Conservation (phyloP, 2,888 invertebrate genomes). For the Nasonia oneida region DNA sequence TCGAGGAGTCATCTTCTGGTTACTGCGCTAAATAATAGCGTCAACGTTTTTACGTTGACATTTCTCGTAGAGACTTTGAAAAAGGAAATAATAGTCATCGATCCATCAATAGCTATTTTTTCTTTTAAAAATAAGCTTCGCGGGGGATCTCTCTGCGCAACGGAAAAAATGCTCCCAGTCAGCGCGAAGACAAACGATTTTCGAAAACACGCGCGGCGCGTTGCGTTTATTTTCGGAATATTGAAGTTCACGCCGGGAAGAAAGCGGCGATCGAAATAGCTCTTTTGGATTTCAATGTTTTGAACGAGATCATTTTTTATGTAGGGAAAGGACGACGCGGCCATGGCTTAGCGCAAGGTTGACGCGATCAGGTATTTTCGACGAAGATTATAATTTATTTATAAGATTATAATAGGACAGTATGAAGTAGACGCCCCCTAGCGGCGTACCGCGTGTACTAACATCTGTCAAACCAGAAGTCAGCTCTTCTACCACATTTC, state of each 20-base stretch:
- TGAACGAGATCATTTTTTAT: slow-evolving; percentile 9
- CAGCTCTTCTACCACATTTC: too few relatives aligned
- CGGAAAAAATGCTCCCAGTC: neutral
- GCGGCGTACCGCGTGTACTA: too few relatives aligned
- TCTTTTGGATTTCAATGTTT: neutral
- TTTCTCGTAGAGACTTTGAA: neutral
- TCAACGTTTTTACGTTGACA: too few relatives aligned
- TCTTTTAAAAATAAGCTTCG: neutral
- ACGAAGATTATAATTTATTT: too few relatives aligned
- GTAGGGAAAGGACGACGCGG: neutral
- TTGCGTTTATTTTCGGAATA: slow-evolving; percentile 31
- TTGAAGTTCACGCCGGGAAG: slow-evolving; percentile 19
- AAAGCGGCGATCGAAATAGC: slow-evolving; percentile 28
- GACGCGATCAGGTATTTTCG: too few relatives aligned
- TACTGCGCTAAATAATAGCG: too few relatives aligned
- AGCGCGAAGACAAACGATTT: slow-evolving; percentile 33
- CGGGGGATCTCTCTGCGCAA: neutral
- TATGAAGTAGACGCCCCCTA: too few relatives aligned
- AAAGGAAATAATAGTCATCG: neutral
- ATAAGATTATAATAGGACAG: too few relatives aligned
- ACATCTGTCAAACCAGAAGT: too few relatives aligned
- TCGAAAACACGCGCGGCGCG: slow-evolving; percentile 11
- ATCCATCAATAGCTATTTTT: neutral
- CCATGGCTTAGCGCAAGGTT: neutral
- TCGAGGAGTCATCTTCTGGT: too few relatives aligned